These are phyloP conservation scores for Elgaria multicarinata DNA, from an alignment of 2,113 vertebrate species.

Conservation along the genomic window DNA sequence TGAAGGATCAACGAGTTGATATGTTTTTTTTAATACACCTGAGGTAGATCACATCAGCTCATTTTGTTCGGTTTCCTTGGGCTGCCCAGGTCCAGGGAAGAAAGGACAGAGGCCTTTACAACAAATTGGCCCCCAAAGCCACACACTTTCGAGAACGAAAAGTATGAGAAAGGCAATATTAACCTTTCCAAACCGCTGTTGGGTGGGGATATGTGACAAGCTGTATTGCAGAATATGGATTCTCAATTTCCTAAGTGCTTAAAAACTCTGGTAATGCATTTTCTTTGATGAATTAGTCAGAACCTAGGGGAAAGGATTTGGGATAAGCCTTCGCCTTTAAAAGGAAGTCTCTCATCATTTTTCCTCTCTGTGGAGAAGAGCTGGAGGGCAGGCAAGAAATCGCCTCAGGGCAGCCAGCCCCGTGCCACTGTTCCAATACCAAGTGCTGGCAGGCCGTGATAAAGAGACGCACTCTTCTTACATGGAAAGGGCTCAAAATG, in stretches of 20 bases:
- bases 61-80: neutral
- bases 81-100: neutral
- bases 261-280: neutral
- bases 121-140: too few species aligned
- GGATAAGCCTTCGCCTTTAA: neutral
- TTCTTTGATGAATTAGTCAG: neutral
- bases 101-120: too few species aligned
- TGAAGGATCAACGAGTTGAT: neutral
- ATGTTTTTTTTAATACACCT: neutral
- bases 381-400: too few species aligned
- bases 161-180: neutral
- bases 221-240: neutral
- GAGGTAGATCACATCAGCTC: constrained; percentile 2
- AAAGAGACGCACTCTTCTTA: neutral
- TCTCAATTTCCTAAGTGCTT: neutral
- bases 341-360: too few species aligned
- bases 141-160: neutral
- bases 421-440: neutral
- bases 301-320: neutral
- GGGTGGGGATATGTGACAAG: neutral
- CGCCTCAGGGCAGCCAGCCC: neutral
- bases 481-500: neutral
- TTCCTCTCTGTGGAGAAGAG: neutral
- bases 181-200: neutral
- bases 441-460: neutral